These are phyloP conservation scores for Periophthalmodon schlosseri DNA, from an alignment of 2,113 vertebrate genomes.

Conservation along the genomic window DNA sequence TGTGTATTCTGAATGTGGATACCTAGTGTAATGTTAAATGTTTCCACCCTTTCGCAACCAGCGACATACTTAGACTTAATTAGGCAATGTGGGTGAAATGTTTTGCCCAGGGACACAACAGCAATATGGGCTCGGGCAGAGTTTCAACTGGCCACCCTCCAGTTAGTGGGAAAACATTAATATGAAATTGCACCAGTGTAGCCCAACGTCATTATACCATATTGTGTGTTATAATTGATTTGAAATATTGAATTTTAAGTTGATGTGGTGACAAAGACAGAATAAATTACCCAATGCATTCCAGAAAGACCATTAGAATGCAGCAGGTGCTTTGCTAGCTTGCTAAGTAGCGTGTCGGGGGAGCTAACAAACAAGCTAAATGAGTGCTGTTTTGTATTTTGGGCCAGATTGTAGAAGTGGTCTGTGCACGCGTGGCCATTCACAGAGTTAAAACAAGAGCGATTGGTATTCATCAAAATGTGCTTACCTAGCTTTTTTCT, in stretches of 20 bases:
- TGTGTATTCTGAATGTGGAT: too few species aligned
- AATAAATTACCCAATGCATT: not conserved
- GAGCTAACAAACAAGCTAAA: constrained; percentile 17
- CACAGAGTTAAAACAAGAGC: constrained; percentile 23
- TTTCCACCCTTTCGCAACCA: not conserved
- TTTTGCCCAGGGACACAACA: not conserved
- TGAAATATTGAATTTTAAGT: not conserved
- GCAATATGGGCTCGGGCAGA: not conserved
- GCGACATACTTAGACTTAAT: not conserved
- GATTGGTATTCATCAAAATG: constrained; percentile 35
- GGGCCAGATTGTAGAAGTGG: constrained; percentile 44
- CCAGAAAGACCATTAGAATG: not conserved
- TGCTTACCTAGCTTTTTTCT: constrained; percentile 38
- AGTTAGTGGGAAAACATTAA: not conserved
- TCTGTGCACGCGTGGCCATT: constrained; percentile 20
- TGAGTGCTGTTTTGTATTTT: constrained; percentile 41
- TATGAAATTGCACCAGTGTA: not conserved
- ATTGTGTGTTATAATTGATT: too few species aligned
- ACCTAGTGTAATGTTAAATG: too few species aligned
- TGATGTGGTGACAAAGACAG: not conserved
- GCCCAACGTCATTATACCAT: not conserved
- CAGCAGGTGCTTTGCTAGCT: constrained; percentile 3
- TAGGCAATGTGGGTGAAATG: too few species aligned
- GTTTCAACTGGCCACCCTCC: not conserved
- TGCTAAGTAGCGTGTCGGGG: constrained; percentile 30